Evolutionary conservation across 2,888 invertebrate species (phyloP).

Genomic region (Ornithoptera alexandrae): DNA sequence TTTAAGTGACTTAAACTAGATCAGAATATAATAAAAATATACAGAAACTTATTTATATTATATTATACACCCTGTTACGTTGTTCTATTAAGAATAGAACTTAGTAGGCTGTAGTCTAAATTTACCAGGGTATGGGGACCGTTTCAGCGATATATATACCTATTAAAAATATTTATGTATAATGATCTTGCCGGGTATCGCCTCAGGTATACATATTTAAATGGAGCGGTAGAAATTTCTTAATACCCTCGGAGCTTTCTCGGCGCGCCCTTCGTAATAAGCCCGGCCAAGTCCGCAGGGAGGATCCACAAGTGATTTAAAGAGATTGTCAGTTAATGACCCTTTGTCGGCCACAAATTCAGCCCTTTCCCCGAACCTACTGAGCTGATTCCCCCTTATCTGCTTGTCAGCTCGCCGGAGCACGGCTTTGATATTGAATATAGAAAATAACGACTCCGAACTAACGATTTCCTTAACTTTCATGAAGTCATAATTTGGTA

Average conservation of each 20-base stretch:
- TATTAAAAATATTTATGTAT: background rate
- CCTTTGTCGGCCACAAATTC: constrained; percentile 64
- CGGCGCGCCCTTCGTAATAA: constrained; percentile 66
- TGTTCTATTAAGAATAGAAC: too few species aligned
- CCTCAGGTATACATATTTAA: constrained; percentile 33
- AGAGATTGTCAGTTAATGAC: constrained; percentile 75
- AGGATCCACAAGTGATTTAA: constrained; percentile 74
- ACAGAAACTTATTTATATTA: too few species aligned
- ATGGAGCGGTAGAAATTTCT: constrained; percentile 58
- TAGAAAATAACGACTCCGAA: constrained; percentile 32
- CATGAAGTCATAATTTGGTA: constrained; percentile 15
- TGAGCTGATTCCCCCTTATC: constrained; percentile 50
- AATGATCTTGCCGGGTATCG: constrained; percentile 1
- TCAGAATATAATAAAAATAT: too few species aligned
- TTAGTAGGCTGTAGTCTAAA: too few species aligned
- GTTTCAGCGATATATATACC: background rate
- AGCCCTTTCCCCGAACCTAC: constrained; percentile 61
- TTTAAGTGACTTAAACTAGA: too few species aligned
- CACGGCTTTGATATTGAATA: constrained; percentile 36
- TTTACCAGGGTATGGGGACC: too few species aligned
- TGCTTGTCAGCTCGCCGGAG: constrained; percentile 39
- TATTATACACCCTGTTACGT: too few species aligned
- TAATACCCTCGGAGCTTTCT: constrained; percentile 54
- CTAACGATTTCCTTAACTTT: constrained; percentile 21
- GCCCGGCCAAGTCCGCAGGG: constrained; percentile 54